Evolutionary conservation across 2,888 invertebrate species (phyloP), one percentile per base, ranked within the genome.

Genomic region (Nemotelus pantherinus): DNA sequence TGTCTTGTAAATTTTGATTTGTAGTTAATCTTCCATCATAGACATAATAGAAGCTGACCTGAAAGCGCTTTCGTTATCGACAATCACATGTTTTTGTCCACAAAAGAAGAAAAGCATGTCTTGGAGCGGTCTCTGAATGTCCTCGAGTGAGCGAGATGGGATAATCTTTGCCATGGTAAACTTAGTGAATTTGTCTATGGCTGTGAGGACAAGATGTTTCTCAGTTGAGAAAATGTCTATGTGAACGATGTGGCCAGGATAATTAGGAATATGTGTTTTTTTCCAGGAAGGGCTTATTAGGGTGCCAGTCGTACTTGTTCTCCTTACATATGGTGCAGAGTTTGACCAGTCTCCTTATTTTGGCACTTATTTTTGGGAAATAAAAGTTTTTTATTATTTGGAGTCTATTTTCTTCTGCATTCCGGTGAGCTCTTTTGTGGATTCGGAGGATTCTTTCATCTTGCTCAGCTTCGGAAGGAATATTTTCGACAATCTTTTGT

Each of bases 171-270:
- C 60, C 9, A 65, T 77, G 9, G 77, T 78, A 45, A 77, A 79
- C 53, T 79, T 79, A 2, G 79, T 75, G 39, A 80, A 79, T 70
- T 78, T 80, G 41, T 80, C 78, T 6, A 80, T 53, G 44, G 80
- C 79, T 2, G 81, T 79, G 0, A 80, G 60, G 2, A 78, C 78
- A 4, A 78, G 44, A 6, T 76, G n/a, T 50, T 63, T 78, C 76
- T 80, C 71, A 10, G 76, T 79, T 6, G 10, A 65, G 44, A 55
- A 76, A 9, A 76, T 78, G 45, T 78, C 68, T 25, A 76, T 68
- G 63, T 75, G 78, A 3, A 78, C 25, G n/a, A 55, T 58, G 5
- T 78, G 68, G 4, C 67, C 57, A 3, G 78, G 78, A 47, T 78
- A 71, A 50, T 65, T 76, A 1, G 65, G 65, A 53, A 76, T 65